Evolutionary conservation across 1,140 invertebrate species (phyloP).

Genomic region (Brachionus manjavacas): DNA sequence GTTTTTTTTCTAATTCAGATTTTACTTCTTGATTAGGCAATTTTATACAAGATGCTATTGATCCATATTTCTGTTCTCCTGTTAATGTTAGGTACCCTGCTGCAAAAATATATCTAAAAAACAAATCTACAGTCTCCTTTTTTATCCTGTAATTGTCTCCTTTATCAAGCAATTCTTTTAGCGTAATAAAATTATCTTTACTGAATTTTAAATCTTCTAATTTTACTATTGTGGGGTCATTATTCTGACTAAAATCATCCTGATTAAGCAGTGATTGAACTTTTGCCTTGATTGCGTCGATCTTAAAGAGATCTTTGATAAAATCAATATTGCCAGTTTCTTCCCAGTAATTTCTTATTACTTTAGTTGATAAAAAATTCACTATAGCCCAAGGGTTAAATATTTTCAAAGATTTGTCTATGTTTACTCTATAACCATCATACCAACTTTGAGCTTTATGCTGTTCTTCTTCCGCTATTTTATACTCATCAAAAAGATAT

Average conservation of each 20-base stretch:
- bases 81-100: not conserved
- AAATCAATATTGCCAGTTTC: conserved; percentile 14
- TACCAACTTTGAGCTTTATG: conserved; percentile 8
- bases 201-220: not conserved
- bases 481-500: conserved; percentile 37
- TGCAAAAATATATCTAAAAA: not conserved
- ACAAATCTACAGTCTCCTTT: not conserved
- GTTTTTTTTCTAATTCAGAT: not conserved
- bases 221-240: not conserved
- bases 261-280: conserved; percentile 5
- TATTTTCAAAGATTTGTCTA: not conserved
- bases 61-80: not conserved
- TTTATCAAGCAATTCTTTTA: not conserved
- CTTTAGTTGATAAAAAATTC: not conserved
- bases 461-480: not conserved
- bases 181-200: not conserved
- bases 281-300: conserved; percentile 18
- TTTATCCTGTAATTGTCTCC: not conserved
- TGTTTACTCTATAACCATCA: not conserved
- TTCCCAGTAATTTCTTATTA: conserved; percentile 32
- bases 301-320: not conserved
- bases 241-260: too few relatives aligned
- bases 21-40: not conserved
- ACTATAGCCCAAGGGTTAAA: conserved; percentile 17
- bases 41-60: not conserved